Percentiles rank a stretch among this genome's conserved stretches.
Evolutionary conservation across 1,140 invertebrate genomes (phyloP).

Genomic region (Lysiphlebus fabarum): DNA sequence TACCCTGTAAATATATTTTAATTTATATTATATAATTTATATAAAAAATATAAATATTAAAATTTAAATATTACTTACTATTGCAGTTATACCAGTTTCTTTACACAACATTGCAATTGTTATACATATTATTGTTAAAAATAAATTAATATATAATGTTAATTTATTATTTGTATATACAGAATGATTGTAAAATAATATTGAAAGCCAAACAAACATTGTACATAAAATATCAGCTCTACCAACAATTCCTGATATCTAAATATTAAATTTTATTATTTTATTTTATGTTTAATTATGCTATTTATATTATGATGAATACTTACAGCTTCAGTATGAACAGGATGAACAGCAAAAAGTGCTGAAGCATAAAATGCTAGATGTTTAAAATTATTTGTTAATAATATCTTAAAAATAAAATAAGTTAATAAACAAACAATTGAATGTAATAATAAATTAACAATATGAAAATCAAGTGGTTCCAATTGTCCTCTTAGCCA

Average conservation of each 20-base stretch:
- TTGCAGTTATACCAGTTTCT: conserved; percentile 87
- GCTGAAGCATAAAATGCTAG: conserved; percentile 64
- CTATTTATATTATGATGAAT: background rate
- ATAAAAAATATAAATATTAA: conserved; percentile 9
- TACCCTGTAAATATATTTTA: conserved; percentile 60
- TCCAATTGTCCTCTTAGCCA: conserved; percentile 58
- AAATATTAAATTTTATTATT: conserved; percentile 16
- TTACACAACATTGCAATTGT: conserved; percentile 79
- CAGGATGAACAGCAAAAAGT: conserved; percentile 81
- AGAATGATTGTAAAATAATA: conserved; percentile 61
- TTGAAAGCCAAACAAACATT: conserved; percentile 71
- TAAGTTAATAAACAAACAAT: conserved; percentile 64
- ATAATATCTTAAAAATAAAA: conserved; percentile 57
- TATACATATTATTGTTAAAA: conserved; percentile 36
- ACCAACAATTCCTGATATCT: conserved; percentile 72
- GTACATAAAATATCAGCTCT: conserved; percentile 76
- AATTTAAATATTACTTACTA: conserved; percentile 60
- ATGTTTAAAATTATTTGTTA: conserved; percentile 38
- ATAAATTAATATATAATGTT: conserved; percentile 33
- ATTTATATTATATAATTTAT: background rate
- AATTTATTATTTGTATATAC: conserved; percentile 33
- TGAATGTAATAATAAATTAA: conserved; percentile 69
- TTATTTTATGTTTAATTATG: background rate
- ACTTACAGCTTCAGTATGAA: conserved; percentile 73
- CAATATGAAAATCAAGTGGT: conserved; percentile 69